Percentiles rank a stretch among this genome's conserved stretches.
Conservation (phyloP, 2,888 invertebrate genomes). For the Lagria hirta region DNA sequence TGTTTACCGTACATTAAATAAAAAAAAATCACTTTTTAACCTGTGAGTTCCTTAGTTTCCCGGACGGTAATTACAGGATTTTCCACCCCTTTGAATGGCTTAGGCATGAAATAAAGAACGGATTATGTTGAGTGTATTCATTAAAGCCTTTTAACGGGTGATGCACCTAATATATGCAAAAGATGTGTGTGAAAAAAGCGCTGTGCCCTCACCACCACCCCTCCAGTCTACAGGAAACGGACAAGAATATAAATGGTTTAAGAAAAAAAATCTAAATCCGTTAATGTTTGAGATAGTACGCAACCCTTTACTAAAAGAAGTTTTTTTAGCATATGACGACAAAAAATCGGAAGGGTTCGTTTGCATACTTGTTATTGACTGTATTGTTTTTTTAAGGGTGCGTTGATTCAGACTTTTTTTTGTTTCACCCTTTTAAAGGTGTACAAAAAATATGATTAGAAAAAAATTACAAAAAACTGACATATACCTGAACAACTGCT, state of each 20-base stretch:
- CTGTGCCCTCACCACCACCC: constrained; percentile 7
- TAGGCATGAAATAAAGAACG: constrained; percentile 42
- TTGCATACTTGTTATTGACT: constrained; percentile 16
- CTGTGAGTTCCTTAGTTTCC: too few relatives aligned
- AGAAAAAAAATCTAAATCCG: constrained; percentile 22
- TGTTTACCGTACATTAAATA: too few relatives aligned
- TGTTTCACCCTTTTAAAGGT: background rate
- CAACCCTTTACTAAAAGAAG: constrained; percentile 16
- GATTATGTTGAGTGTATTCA: constrained; percentile 46
- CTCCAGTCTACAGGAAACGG: constrained; percentile 19
- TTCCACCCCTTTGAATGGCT: constrained; percentile 19
- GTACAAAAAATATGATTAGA: background rate
- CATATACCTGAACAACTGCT: too few relatives aligned
- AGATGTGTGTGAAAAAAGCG: constrained; percentile 26
- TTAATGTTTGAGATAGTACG: constrained; percentile 23
- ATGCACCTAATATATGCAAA: constrained; percentile 27
- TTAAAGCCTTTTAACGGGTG: constrained; percentile 39
- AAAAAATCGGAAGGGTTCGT: constrained; percentile 14
- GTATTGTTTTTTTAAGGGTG: constrained; percentile 8
- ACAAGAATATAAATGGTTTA: constrained; percentile 19
- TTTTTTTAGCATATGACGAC: constrained; percentile 10
- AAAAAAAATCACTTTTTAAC: too few relatives aligned
- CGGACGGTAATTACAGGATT: constrained; percentile 31
- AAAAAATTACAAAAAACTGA: too few relatives aligned
- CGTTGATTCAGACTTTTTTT: constrained; percentile 1